Percentiles rank a stretch among this genome's conserved stretches.
Evolutionary conservation across 2,113 vertebrate species (phyloP).

Genomic region (Bubo scandiacus): DNA sequence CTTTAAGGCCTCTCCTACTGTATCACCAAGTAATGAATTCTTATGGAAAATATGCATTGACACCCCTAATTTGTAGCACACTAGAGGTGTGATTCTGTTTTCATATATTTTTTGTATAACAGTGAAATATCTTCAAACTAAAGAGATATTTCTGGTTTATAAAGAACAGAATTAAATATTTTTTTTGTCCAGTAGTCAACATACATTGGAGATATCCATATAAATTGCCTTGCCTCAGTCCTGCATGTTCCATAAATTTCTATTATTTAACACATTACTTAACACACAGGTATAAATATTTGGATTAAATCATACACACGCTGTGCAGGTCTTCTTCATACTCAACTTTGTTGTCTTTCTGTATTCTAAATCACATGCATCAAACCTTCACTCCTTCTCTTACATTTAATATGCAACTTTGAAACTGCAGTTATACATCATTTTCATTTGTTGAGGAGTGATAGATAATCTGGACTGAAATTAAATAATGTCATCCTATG

Average conservation of each 20-base stretch:
- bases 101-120: background rate
- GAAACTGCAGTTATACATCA: slow-evolving; percentile 52
- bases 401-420: slow-evolving; percentile 36
- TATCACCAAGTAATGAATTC: background rate
- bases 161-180: background rate
- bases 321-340: background rate
- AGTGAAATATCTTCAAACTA: background rate
- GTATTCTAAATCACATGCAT: slow-evolving; percentile 31
- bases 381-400: slow-evolving; percentile 21
- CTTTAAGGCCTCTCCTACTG: background rate
- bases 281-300: background rate
- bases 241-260: background rate
- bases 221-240: background rate
- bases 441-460: slow-evolving; percentile 55
- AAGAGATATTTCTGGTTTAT: background rate
- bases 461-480: slow-evolving; percentile 54
- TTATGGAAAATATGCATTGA: background rate
- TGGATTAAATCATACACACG: background rate
- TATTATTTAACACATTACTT: background rate
- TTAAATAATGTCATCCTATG: slow-evolving; percentile 56
- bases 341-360: background rate
- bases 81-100: background rate
- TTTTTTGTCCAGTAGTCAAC: background rate
- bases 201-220: background rate
- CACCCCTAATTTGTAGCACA: background rate